phyloP scores from a whole-genome alignment of 2,113 vertebrate species.

The Dromaius novaehollandiae region DNA sequence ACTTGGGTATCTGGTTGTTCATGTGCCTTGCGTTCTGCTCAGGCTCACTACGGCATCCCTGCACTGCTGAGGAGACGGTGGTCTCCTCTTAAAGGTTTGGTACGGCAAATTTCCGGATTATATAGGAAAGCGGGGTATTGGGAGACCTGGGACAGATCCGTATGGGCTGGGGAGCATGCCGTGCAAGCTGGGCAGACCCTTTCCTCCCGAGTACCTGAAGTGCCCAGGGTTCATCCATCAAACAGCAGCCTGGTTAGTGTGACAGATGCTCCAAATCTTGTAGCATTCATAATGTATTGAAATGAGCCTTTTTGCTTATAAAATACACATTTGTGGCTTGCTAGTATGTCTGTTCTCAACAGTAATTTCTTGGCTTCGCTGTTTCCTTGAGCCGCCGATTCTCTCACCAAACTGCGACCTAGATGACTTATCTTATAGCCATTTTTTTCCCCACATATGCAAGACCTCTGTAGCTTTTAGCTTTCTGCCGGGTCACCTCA shows the following conservation, averaged over 20 bases:
- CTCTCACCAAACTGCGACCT: neutral
- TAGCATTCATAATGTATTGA: neutral
- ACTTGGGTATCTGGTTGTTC: neutral
- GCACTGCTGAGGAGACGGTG: too few relatives aligned
- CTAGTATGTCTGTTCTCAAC: neutral
- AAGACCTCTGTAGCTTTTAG: neutral
- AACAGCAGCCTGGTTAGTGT: neutral
- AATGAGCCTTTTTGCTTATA: neutral
- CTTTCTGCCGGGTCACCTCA: neutral
- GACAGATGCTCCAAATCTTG: neutral
- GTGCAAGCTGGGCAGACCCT: neutral
- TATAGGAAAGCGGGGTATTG: neutral
- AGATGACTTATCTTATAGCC: neutral
- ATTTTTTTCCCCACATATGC: too few relatives aligned
- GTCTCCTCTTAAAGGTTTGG: neutral
- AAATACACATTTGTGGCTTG: neutral
- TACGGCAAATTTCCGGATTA: neutral
- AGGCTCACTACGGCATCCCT: neutral
- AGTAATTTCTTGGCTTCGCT: neutral
- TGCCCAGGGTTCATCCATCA: neutral
- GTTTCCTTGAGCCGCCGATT: neutral
- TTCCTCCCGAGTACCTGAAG: neutral
- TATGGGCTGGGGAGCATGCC: neutral
- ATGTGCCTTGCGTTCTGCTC: neutral
- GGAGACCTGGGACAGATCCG: fast-evolving